Evolutionary conservation across 2,797 vertebrate species (phyloP), one percentile per base, ranked within the genome.

Genomic region (Phyllotis vaccarum): DNA sequence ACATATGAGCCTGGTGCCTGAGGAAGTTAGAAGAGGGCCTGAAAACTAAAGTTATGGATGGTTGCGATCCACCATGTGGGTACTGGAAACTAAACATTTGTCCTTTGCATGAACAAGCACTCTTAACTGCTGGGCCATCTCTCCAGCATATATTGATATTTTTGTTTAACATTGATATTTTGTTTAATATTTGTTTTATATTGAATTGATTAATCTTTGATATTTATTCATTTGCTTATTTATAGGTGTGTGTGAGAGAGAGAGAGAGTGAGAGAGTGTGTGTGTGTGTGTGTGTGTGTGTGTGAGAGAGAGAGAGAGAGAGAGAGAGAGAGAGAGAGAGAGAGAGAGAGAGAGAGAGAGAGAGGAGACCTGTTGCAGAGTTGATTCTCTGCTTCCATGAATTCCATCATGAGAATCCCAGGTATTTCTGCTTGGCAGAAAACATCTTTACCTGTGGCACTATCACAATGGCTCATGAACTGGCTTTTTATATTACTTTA

Each of bases 401-500:
- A 13, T 46, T 76, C 27, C 74, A 76, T 76, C 5, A 3, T 56
- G 49, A 6, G 52, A n/a, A n/a, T 22, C 21, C 31, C 19, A n/a
- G 34, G 31, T 49, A 54, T 54, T n/a, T 21, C 9, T 54, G 31
- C 75, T 78, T 52, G 17, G 31, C 31, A 52, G 19, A 34, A 78
- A 52, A 49, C 34, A 80, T 34, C 19, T 56, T 37, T 80, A 80
- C 52, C 21, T 56, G 52, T 1, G 5, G 19, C 13, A 49, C 6
- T 27, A 76, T 17, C 46, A 76, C 16, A 31, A 14, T 31, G 29
- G 6, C 16, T 7, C 27, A 52, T n/a, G 10, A 80, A 83, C 52
- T 46, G 6, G 3, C 1, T 68, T 94, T 96, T 86, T 78, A 85
- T 72, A 80, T 81, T 94, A 85, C 21, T 87, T 90, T 37, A 37